Percentiles rank a stretch among this genome's conserved stretches.
Evolutionary conservation across 2,888 invertebrate genomes (phyloP).

Genomic region (Melanotus villosus): DNA sequence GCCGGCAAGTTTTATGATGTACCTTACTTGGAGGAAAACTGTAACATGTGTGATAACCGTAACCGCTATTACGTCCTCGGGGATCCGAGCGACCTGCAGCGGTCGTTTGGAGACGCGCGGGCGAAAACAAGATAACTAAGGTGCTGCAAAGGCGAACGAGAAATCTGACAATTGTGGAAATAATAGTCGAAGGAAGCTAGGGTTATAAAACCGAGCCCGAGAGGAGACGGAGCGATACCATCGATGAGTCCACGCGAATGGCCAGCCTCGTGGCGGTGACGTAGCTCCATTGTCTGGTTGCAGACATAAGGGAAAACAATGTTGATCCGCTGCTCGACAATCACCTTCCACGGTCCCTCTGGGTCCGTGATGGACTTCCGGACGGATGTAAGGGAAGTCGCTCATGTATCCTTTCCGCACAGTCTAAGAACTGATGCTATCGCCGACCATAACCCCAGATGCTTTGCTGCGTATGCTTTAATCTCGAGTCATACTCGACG

Average conservation of each 20-base stretch:
- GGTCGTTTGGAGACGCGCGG: constrained; percentile 61
- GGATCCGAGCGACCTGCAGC: constrained; percentile 63
- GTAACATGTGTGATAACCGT: constrained; percentile 67
- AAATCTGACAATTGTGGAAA: constrained; percentile 66
- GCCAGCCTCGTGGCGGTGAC: constrained; percentile 56
- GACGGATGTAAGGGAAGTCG: constrained; percentile 61
- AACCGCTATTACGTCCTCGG: constrained; percentile 65
- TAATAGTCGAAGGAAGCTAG: constrained; percentile 63
- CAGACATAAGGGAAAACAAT: constrained; percentile 66
- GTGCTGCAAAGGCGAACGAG: constrained; percentile 62
- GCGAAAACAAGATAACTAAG: constrained; percentile 65
- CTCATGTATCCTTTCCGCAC: constrained; percentile 63
- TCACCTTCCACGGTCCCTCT: constrained; percentile 64
- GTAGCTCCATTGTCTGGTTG: constrained; percentile 55
- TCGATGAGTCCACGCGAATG: constrained; percentile 63
- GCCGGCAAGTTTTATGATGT: constrained; percentile 65
- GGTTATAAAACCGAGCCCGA: constrained; percentile 63
- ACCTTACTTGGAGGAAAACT: constrained; percentile 65
- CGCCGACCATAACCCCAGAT: constrained; percentile 43
- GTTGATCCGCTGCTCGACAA: constrained; percentile 61
- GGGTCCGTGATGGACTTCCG: constrained; percentile 66
- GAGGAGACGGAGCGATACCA: constrained; percentile 63
- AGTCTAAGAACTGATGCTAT: constrained; percentile 53
- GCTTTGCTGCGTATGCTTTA: constrained; percentile 48
- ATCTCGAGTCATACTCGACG: constrained; percentile 38